Conservation (phyloP, 2,888 invertebrate species). For the Pyrrhosoma nymphula region DNA sequence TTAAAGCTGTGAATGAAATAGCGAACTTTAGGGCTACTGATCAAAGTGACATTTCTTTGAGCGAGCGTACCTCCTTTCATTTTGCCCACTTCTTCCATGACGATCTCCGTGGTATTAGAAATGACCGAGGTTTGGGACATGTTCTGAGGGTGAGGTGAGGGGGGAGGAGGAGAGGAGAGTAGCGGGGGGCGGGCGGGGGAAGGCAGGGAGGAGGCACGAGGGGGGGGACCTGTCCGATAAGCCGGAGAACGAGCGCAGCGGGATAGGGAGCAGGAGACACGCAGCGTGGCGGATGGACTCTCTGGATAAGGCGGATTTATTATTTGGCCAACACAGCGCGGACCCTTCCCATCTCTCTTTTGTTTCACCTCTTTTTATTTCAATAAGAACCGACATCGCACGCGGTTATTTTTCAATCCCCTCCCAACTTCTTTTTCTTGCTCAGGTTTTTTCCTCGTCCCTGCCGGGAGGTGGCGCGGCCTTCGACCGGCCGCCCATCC, state of each 20-base stretch:
- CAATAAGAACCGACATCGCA: constrained; percentile 48
- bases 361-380: constrained; percentile 50
- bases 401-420: constrained; percentile 28
- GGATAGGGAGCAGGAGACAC: constrained; percentile 27
- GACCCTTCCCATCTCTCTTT: constrained; percentile 50
- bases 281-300: constrained; percentile 54
- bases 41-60: too few species aligned
- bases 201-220: not conserved
- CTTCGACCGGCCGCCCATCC: not conserved
- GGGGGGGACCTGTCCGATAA: not conserved
- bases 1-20: too few species aligned
- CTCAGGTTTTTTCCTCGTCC: not conserved
- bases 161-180: not conserved
- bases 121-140: too few species aligned
- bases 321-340: constrained; percentile 29
- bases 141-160: not conserved
- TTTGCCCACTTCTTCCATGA: not conserved
- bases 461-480: not conserved
- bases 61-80: too few species aligned
- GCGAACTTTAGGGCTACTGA: too few species aligned
- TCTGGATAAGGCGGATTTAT: constrained; percentile 62
- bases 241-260: not conserved
- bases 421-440: constrained; percentile 20
- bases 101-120: too few species aligned
- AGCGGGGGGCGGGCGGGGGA: not conserved